Base-by-base conservation (phyloP, 2,888 invertebrate genomes). In the Zygaena filipendulae region DNA sequence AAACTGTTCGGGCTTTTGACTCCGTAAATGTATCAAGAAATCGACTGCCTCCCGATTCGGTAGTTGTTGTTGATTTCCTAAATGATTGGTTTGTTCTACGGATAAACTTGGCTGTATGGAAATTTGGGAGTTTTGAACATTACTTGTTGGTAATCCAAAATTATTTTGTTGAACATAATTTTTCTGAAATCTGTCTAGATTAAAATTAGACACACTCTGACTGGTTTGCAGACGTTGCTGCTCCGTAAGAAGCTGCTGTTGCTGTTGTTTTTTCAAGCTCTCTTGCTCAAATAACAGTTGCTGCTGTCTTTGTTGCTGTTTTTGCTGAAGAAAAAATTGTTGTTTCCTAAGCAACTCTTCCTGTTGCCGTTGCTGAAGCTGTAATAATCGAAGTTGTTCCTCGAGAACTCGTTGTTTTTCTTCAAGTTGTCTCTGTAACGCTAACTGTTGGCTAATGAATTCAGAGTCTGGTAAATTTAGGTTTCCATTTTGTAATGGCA, bases 321-420 rank as follows among this genome's bases (percentile, higher is more conserved):
- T 71, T 42, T 80, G 74, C 42, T 71, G 69, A 3, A 74, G 81
- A 4, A 87, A 52, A 34, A 84, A 61, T 45, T 87, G 85, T 45
- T 89, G 84, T 42, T 87, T 86, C 13, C 85, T 67, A 13, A 87
- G 60, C 26, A 88, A 71, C 39, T 86, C 84, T 28, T 88, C 87
- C 50, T 90, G 88, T 45, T 88, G 87, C 29, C 82, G 74, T 42
- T 88, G 87, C 47, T 87, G 87, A 28, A 84, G 59, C 47, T 87
- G 87, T 19, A 90, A 59, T 32, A 85, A 68, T 7, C 80, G 81
- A 25, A 90, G 81, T 54, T 91, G 89, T 39, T 87, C 85, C 52
- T 90, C 90, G 9, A 90, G 57, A 18, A 84, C 64, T 34, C 82
- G 80, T 49, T 90, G 89, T 33, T 89, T 87, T 49, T 85, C 84